These are phyloP conservation scores for Amorpha juglandis DNA, from an alignment of 2,888 invertebrate species.

Conservation along the genomic window DNA sequence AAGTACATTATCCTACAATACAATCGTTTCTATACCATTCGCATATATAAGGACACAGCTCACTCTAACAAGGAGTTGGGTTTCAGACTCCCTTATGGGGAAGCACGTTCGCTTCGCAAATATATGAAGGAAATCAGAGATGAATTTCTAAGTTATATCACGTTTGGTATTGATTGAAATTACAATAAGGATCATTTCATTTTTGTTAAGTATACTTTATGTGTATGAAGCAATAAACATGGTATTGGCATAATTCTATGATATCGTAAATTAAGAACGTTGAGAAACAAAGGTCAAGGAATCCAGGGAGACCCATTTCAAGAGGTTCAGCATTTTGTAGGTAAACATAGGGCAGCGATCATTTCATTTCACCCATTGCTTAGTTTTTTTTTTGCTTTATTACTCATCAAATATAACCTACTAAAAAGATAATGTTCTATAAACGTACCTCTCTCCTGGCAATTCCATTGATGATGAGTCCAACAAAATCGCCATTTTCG, in stretches of 20 bases:
- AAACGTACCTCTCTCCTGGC: constrained; percentile 63
- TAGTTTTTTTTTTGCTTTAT: too few species aligned
- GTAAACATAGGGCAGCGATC: too few species aligned
- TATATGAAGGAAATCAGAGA: not conserved
- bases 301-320: too few species aligned
- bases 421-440: not conserved
- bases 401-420: too few species aligned
- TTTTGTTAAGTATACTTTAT: too few species aligned
- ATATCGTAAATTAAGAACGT: too few species aligned
- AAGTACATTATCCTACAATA: constrained; percentile 38
- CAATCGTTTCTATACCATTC: not conserved
- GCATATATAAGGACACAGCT: not conserved
- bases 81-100: constrained; percentile 1
- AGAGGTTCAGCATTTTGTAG: too few species aligned
- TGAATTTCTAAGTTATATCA: not conserved
- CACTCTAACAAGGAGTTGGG: not conserved
- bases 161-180: not conserved
- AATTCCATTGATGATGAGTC: constrained; percentile 83
- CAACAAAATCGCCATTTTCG: constrained; percentile 83
- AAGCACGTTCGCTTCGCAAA: not conserved
- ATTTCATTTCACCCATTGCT: too few species aligned
- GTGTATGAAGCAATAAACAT: too few species aligned
- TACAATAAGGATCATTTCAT: too few species aligned
- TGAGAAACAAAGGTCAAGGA: too few species aligned
- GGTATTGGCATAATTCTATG: too few species aligned